Evolutionary conservation across 2,888 invertebrate genomes (phyloP).

Genomic region (Macaria notata): DNA sequence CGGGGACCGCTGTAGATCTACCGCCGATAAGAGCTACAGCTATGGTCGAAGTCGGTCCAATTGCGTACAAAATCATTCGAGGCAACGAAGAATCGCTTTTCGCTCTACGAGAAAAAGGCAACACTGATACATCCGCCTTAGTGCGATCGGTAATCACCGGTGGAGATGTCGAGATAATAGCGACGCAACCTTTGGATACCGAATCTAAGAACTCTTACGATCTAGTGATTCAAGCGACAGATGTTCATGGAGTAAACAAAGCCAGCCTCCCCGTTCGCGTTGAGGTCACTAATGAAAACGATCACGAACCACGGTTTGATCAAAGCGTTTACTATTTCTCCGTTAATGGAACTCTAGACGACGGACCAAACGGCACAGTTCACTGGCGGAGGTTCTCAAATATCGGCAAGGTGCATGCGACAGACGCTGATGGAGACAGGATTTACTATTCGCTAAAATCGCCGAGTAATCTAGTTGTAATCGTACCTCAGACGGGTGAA

Average conservation of each 20-base stretch:
- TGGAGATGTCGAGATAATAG: slow-evolving; percentile 88
- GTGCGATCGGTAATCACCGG: slow-evolving; percentile 80
- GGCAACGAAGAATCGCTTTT: slow-evolving; percentile 90
- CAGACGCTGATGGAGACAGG: slow-evolving; percentile 95
- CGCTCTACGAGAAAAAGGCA: slow-evolving; percentile 84
- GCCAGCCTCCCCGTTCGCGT: slow-evolving; percentile 90
- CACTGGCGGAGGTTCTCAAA: slow-evolving; percentile 90
- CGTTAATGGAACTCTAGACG: slow-evolving; percentile 84
- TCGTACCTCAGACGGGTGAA: slow-evolving; percentile 96
- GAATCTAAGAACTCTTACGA: slow-evolving; percentile 88
- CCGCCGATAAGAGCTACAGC: slow-evolving; percentile 88
- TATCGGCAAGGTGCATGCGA: slow-evolving; percentile 92
- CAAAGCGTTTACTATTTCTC: slow-evolving; percentile 90
- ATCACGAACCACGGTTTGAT: slow-evolving; percentile 94
- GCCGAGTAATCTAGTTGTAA: slow-evolving; percentile 91
- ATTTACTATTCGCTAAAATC: slow-evolving; percentile 93
- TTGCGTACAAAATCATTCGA: slow-evolving; percentile 90
- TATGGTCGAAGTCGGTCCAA: slow-evolving; percentile 84
- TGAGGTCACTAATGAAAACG: slow-evolving; percentile 93
- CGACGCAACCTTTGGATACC: slow-evolving; percentile 89
- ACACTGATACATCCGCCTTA: slow-evolving; percentile 65
- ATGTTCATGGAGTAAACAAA: slow-evolving; percentile 90
- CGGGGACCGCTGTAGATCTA: slow-evolving; percentile 87
- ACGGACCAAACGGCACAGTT: slow-evolving; percentile 83
- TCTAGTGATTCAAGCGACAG: slow-evolving; percentile 90